Percentiles rank a stretch among this genome's conserved stretches.
Conservation (phyloP, 2,888 invertebrate genomes). For the Helobdella robusta region DNA sequence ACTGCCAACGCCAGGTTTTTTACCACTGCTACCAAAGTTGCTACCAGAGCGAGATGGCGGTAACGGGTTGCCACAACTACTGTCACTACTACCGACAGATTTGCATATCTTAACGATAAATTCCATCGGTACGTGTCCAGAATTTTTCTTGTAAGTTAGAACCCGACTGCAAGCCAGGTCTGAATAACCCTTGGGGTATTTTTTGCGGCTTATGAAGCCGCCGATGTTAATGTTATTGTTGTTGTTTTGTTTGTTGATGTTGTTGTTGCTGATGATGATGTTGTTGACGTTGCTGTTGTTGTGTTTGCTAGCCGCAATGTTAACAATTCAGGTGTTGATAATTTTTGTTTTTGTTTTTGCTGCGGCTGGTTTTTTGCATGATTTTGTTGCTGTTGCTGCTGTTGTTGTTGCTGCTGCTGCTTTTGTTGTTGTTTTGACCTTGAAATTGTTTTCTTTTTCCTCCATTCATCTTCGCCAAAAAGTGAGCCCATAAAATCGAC, state of each 20-base stretch:
- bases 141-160: neutral
- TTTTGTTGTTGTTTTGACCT: neutral
- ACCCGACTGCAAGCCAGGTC: neutral
- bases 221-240: neutral
- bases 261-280: too few species aligned
- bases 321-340: too few species aligned
- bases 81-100: neutral
- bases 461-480: conserved; percentile 16
- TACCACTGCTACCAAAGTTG: too few species aligned
- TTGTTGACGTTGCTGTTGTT: too few species aligned
- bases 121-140: conserved; percentile 7
- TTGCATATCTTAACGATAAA: conserved; percentile 6
- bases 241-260: neutral
- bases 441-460: conserved; percentile 7
- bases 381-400: neutral
- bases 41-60: too few species aligned
- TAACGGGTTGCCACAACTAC: too few species aligned
- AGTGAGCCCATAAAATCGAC: neutral
- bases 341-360: too few species aligned
- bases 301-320: too few species aligned
- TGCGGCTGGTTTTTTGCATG: neutral
- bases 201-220: neutral
- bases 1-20: too few species aligned
- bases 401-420: neutral
- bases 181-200: neutral